Evolutionary conservation across 2,888 invertebrate genomes (phyloP), one percentile per base, ranked within the genome.

Genomic region (Drosophila anomalipes): DNA sequence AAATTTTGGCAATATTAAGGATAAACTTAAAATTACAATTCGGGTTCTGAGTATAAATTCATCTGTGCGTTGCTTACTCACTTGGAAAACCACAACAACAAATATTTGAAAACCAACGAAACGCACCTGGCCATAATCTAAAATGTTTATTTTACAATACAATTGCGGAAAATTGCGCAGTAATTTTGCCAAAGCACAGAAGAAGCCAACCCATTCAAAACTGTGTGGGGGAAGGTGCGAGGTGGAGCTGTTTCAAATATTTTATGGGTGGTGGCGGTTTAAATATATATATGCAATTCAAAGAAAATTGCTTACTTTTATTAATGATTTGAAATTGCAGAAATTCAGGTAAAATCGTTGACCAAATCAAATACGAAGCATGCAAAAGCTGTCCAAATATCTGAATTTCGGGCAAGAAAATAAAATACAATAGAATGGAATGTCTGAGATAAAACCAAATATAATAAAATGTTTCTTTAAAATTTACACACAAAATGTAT

Each of bases 81-180:
- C 9, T 47, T 47, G 26, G 33, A 44, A 53, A 60, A 19, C 63
- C 49, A 44, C 33, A 53, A 22, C 19, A 39, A 22, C 35, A 66
- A 59, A 61, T 32, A 49, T 14, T 51, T 33, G 32, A 62, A 69
- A 32, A 63, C 41, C 66, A 64, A 58, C 44, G 19, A 39, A 69
- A 70, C 65, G 44, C 77, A 78, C 49, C 81, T 81, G 81, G 63
- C 58, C 61, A 54, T 41, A 85, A 74, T 61, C 69, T 47, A 60
- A 65, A 77, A 81, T 87, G 79, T 85, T 85, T 87, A 72, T 79
- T 77, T 72, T 78, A 77, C 72, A 82, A 90, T 85, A 77, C 79
- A 90, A 79, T 90, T 72, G 66, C 56, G 57, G 39, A 57, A 74
- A 71, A 80, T 71, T 74, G 77, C 71, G 84, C 84, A 70, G 72